phyloP scores from a whole-genome alignment of 2,888 invertebrate species.

The Ennomos fuscantarius region DNA sequence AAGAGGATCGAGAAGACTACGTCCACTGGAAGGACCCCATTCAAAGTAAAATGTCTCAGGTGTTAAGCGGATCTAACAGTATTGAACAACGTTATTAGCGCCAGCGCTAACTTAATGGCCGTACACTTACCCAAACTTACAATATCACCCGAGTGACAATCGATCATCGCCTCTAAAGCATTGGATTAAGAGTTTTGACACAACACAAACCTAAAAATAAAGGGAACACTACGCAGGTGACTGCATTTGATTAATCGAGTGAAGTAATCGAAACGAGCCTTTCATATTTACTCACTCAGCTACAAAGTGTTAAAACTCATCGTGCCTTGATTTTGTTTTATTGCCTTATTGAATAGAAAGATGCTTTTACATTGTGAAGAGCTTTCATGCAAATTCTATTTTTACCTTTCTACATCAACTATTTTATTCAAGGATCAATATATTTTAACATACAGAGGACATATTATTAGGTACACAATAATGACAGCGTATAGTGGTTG shows the following conservation, averaged over 20 bases:
- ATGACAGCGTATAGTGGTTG: too few species aligned
- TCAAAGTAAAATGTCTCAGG: too few species aligned
- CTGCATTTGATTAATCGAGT: constrained; percentile 63
- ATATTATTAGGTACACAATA: too few species aligned
- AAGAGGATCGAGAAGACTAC: too few species aligned
- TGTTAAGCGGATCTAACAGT: not conserved
- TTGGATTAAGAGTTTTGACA: constrained; percentile 62
- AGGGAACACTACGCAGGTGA: constrained; percentile 53
- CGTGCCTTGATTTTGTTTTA: constrained; percentile 3
- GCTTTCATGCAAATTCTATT: too few species aligned
- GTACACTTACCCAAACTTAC: constrained; percentile 36
- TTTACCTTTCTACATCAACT: too few species aligned
- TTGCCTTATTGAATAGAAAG: too few species aligned
- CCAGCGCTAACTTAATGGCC: constrained; percentile 34
- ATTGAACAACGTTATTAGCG: not conserved
- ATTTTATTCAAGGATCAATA: too few species aligned
- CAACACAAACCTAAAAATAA: constrained; percentile 48
- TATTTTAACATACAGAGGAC: too few species aligned
- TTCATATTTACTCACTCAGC: constrained; percentile 25
- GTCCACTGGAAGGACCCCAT: too few species aligned
- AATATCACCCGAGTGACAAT: constrained; percentile 49
- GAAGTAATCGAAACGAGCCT: constrained; percentile 47
- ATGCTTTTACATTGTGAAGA: too few species aligned
- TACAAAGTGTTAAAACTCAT: constrained; percentile 23
- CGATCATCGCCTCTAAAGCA: constrained; percentile 61